Evolutionary conservation across 2,113 vertebrate genomes (phyloP), one percentile per base, ranked within the genome.

Genomic region (Capreolus pygargus): DNA sequence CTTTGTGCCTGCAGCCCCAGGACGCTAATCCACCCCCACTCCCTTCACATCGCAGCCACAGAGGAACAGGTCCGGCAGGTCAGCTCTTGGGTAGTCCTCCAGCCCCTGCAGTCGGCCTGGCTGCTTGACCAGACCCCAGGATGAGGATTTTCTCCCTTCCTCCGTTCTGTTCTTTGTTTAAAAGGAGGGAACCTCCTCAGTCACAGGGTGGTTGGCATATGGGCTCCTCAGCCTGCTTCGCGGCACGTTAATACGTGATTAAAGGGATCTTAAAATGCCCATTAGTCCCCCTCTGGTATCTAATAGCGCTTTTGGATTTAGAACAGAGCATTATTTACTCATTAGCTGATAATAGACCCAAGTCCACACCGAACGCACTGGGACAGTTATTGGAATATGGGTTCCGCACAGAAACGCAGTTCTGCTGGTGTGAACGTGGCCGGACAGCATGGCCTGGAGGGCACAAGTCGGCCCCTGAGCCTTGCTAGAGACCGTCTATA

Each of bases 251-350:
- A 74, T 92, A 67, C 93, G 95, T 98, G 98, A 98, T 98, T 95
- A 98, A 97, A 97, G 96, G 97, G 98, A 87, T 91, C 98, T 98
- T 97, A 97, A 98, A 98, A 95, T n/a, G 13, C 97, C 94, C 94
- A 96, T 98, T 98, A 97, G 95, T 97, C 97, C 97, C 97, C 97
- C 97, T 97, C 96, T 95, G 98, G 86, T 97, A 76, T 92, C 91
- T 98, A 97, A 97, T 98, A 94, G 95, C 1, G 14, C 95, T 94
- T 97, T 97, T 84, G 82, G 97, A 97, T 98, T 98, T 97, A 97
- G 97, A 98, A 87, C 94, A 97, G 98, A 97, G 90, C 96, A 97
- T 98, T 98, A 98, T 97, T 98, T 98, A 98, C 98, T 97, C 97
- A 92, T 98, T 98, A 98, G 94, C 96, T 96, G 93, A 92, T 98